Conservation (phyloP, 2,113 vertebrate species). For the Lophochroa leadbeateri region DNA sequence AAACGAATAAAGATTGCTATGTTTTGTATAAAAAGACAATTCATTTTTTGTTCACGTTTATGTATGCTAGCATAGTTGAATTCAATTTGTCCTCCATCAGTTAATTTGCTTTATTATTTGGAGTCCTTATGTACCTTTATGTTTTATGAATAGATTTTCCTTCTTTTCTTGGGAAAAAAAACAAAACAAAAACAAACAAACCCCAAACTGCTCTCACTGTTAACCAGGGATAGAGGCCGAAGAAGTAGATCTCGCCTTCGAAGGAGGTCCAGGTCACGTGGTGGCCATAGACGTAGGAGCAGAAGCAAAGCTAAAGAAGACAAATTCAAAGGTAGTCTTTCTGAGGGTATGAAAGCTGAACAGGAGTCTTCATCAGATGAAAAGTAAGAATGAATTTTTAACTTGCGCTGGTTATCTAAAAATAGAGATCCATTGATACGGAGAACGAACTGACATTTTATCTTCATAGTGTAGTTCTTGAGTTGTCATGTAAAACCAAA, state of each 20-base stretch:
- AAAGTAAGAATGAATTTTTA: slow-evolving; percentile 80
- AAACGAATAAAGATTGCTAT: not conserved
- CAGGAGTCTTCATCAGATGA: slow-evolving; percentile 94
- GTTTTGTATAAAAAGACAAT: fast-evolving
- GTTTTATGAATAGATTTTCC: not conserved
- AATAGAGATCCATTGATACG: not conserved
- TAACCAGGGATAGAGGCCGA: slow-evolving; percentile 82
- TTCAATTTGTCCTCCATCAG: not conserved
- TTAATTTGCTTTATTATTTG: not conserved
- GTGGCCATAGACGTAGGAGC: slow-evolving; percentile 81
- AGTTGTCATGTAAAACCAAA: not conserved
- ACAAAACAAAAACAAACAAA: not conserved
- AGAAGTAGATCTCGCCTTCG: slow-evolving; percentile 85
- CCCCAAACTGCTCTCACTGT: not conserved
- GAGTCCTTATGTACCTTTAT: not conserved
- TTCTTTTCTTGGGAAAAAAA: not conserved
- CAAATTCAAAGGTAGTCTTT: slow-evolving; percentile 98
- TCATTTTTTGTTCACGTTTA: not conserved
- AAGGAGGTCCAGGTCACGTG: slow-evolving; percentile 86
- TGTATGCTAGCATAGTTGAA: not conserved
- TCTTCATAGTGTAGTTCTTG: not conserved
- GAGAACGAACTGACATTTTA: not conserved
- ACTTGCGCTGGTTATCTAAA: not conserved
- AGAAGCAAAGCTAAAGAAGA: slow-evolving; percentile 90
- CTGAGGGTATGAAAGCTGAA: slow-evolving; percentile 96